Evolutionary conservation across 2,888 invertebrate species (phyloP).

Genomic region (Cataglyphis rosenhaueri): DNA sequence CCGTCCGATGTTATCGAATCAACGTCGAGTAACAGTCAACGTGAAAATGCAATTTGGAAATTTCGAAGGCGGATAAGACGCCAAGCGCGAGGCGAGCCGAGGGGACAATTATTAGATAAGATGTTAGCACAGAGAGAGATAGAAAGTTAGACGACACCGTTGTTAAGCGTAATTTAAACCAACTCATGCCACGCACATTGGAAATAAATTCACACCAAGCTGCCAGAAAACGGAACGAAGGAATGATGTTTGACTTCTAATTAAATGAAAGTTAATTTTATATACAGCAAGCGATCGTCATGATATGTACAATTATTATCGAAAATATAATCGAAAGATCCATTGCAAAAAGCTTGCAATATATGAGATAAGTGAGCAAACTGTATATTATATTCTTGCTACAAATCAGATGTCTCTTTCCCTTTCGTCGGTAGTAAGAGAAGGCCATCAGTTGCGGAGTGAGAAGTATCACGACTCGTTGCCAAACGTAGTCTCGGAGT

Average conservation of each 20-base stretch:
- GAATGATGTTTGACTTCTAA: neutral
- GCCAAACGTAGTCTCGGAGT: conserved; percentile 35
- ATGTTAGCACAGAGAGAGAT: neutral
- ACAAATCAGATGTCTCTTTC: conserved; percentile 1
- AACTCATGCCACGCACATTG: neutral
- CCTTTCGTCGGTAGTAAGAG: conserved; percentile 46
- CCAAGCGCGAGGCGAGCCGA: neutral
- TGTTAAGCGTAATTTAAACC: conserved; percentile 18
- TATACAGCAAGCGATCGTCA: neutral
- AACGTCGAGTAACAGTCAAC: neutral
- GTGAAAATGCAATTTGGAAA: conserved; percentile 15
- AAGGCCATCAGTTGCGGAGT: conserved; percentile 40
- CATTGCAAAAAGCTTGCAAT: neutral
- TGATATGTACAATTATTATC: neutral
- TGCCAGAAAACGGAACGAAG: neutral
- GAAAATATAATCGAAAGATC: neutral
- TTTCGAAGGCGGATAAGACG: neutral
- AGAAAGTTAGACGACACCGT: neutral
- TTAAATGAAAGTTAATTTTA: conserved; percentile 5
- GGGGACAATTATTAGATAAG: neutral
- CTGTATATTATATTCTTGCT: conserved; percentile 32
- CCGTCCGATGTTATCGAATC: conserved; percentile 2
- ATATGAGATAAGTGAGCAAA: neutral
- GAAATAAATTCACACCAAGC: conserved; percentile 10
- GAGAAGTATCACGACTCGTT: conserved; percentile 49